phyloP scores from a whole-genome alignment of 2,113 vertebrate species.

The Girardinichthys multiradiatus region DNA sequence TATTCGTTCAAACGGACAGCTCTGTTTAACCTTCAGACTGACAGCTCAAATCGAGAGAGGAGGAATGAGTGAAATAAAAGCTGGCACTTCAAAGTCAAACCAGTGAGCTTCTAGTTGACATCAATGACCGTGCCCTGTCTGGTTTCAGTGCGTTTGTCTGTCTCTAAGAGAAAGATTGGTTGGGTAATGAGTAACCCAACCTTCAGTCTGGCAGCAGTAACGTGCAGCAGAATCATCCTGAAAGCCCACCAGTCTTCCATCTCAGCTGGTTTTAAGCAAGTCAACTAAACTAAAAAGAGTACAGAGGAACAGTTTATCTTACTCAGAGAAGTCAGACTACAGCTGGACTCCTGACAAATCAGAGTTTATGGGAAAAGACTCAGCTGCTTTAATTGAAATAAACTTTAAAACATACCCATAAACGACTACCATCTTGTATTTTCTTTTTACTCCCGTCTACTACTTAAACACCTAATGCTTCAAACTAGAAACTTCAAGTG shows the following conservation, averaged over 20 bases:
- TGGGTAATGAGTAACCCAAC: too few relatives aligned
- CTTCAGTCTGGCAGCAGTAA: too few relatives aligned
- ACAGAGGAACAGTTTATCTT: too few relatives aligned
- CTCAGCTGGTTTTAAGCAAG: neutral
- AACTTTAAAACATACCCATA: neutral
- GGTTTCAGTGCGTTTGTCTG: neutral
- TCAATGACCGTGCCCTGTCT: neutral
- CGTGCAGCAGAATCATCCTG: too few relatives aligned
- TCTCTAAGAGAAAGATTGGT: neutral
- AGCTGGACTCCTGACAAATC: too few relatives aligned
- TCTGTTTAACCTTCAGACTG: slow-evolving; percentile 21
- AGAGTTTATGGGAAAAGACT: neutral
- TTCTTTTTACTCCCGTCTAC: neutral
- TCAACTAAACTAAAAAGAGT: neutral
- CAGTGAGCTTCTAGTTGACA: neutral
- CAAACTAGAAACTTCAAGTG: slow-evolving; percentile 6
- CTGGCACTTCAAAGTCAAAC: slow-evolving; percentile 29
- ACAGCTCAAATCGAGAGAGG: slow-evolving; percentile 25
- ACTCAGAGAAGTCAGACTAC: neutral
- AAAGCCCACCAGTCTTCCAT: too few relatives aligned
- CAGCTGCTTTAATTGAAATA: neutral
- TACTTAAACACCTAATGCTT: neutral
- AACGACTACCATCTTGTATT: neutral
- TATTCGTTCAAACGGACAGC: slow-evolving; percentile 23
- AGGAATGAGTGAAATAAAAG: slow-evolving; percentile 39